A percentile compares a stretch with the other conserved stretches of the same genome.
These are phyloP conservation scores for Miltochrista miniata DNA, from an alignment of 2,888 invertebrate species.

Conservation along the genomic window DNA sequence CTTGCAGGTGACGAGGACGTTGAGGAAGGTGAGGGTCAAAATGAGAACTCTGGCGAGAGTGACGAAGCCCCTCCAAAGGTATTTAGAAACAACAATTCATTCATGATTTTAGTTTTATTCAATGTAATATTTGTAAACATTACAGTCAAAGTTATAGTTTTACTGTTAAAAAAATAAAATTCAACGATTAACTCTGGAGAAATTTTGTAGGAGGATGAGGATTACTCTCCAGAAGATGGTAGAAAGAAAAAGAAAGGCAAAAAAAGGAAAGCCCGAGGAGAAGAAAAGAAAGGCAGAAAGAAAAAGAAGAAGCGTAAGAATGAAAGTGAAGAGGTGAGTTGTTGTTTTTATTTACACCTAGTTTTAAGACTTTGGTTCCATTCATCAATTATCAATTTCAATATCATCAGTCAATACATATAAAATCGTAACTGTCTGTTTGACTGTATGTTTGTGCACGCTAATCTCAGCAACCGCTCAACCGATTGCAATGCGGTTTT, in stretches of 20 bases:
- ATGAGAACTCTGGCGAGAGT: conserved; percentile 89
- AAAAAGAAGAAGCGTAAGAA: conserved; percentile 98
- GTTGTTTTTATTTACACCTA: neutral
- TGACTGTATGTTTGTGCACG: no score
- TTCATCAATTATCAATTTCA: no score
- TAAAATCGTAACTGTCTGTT: no score
- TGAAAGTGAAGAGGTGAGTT: conserved; percentile 90
- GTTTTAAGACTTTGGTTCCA: no score
- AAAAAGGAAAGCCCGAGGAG: conserved; percentile 95
- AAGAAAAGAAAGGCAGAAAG: conserved; percentile 96
- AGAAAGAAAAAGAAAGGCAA: conserved; percentile 97
- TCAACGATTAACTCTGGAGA: conserved; percentile 16
- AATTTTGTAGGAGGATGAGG: conserved; percentile 88
- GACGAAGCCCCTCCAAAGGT: conserved; percentile 87
- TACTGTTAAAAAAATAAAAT: conserved; percentile 17
- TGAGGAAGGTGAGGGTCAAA: conserved; percentile 86
- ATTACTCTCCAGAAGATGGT: conserved; percentile 92
- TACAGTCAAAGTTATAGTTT: conserved; percentile 20
- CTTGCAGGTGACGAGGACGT: conserved; percentile 87
- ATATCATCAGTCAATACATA: no score
- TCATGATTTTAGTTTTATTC: conserved; percentile 18
- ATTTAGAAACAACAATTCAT: conserved; percentile 28
- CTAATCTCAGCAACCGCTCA: no score
- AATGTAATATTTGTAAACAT: conserved; percentile 34
- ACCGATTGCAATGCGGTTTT: no score